Base-by-base conservation (phyloP, 2,888 invertebrate genomes). In the Cataglyphis rosenhaueri region DNA sequence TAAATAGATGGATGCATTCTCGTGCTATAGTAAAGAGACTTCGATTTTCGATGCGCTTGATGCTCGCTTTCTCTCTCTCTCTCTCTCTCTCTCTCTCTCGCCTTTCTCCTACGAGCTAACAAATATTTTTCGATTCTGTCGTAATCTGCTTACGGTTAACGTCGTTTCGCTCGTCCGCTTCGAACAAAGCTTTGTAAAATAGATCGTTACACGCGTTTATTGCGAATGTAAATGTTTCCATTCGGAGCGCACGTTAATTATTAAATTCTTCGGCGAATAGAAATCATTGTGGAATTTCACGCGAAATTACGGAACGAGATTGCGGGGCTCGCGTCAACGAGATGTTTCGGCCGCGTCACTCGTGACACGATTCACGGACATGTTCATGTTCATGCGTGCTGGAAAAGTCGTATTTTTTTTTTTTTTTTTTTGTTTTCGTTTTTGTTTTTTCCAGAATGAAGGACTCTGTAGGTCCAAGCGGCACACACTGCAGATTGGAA, bases 21-120 rank as follows among this genome's bases (percentile, higher is more conserved):
- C 25, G 68, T 38, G 32, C 74, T 44, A 55, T 70, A 76, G 15
- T 21, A 15, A 25, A 55, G 35, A 55, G n/a, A 32, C 78, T 79
- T 79, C 78, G 78, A 71, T 79, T 79, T 79, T 48, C 73, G 78
- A 79, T 79, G 71, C 78, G 73, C 71, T 78, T 66, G 57, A 68
- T 41, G 41, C 52, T 48, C 57, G 41, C 32, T 66, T 8, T 10
- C 10, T n/a, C 62, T 18, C 41, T 66, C 70, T 29, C 52, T 35
- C 52, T 48, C 68, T 38, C 57, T 55, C 62, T 5, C 41, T 29
- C 59, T 65, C 68, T 25, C 48, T 32, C 48, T 44, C 68, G 21
- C 38, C 61, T 4, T 38, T 32, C 21, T 35, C 35, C 35, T 35
- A 18, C 59, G 35, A 71, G 73, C 41, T 12, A 79, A 73, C 74